These are phyloP conservation scores for Stercorarius parasiticus DNA, from an alignment of 2,113 vertebrate species.

Conservation along the genomic window DNA sequence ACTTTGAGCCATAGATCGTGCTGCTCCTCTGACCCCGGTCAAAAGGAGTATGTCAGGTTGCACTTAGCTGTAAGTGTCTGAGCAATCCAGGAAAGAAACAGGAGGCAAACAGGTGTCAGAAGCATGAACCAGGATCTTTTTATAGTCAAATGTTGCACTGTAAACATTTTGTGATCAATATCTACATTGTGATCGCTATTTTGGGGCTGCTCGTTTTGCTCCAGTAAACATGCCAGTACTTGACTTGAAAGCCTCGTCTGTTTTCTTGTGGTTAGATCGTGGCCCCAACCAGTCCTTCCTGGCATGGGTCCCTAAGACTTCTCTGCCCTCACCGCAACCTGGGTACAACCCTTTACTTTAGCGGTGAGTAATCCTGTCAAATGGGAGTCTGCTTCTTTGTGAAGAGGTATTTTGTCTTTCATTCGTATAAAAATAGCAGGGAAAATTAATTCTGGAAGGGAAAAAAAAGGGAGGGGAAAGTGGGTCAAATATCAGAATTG, in stretches of 20 bases:
- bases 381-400: slow-evolving; percentile 40
- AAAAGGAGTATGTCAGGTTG: background rate
- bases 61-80: background rate
- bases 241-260: slow-evolving; percentile 71
- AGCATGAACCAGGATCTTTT: slow-evolving; percentile 57
- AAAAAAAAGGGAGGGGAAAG: slow-evolving; percentile 7
- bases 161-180: slow-evolving; percentile 70
- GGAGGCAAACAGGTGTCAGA: slow-evolving; percentile 42
- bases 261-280: slow-evolving; percentile 57
- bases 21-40: background rate
- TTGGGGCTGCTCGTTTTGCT: slow-evolving; percentile 65
- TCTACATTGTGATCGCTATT: slow-evolving; percentile 66
- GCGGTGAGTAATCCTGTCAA: slow-evolving; percentile 68
- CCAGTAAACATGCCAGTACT: slow-evolving; percentile 70
- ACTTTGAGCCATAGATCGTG: background rate
- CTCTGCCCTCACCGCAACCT: slow-evolving; percentile 61
- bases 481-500: slow-evolving; percentile 62
- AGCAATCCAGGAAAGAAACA: slow-evolving; percentile 26
- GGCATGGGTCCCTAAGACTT: slow-evolving; percentile 56
- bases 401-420: slow-evolving; percentile 62
- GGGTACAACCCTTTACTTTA: slow-evolving; percentile 72
- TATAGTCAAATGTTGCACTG: slow-evolving; percentile 62
- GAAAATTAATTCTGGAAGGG: slow-evolving; percentile 52
- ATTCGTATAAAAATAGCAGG: slow-evolving; percentile 35
- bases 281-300: slow-evolving; percentile 66